These are phyloP conservation scores for Paratrypauchen microcephalus DNA, from an alignment of 2,797 vertebrate species.

Conservation along the genomic window DNA sequence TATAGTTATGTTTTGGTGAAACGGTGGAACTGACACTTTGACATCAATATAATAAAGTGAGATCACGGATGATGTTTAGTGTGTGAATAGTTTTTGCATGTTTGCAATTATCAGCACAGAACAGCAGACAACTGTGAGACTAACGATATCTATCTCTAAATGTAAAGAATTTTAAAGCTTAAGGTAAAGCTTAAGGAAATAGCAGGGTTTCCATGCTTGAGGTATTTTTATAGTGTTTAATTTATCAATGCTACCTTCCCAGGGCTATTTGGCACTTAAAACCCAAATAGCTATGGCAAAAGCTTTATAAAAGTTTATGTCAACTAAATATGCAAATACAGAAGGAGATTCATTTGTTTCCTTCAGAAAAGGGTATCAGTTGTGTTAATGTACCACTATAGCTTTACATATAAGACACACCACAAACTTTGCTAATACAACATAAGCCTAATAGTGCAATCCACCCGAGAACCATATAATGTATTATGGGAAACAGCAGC, in stretches of 20 bases:
- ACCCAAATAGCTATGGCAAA: no score
- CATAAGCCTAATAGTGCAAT: background rate
- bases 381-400: background rate
- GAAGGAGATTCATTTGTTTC: no score
- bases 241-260: no score
- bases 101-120: background rate
- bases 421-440: background rate
- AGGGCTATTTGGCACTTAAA: no score
- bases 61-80: background rate
- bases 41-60: background rate
- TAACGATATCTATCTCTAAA: background rate
- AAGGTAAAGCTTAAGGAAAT: background rate
- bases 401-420: background rate
- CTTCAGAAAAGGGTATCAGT: background rate
- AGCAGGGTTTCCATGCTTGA: background rate
- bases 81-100: background rate
- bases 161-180: background rate
- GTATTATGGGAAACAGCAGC: conserved; percentile 10
- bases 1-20: background rate
- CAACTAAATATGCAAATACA: no score
- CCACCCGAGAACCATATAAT: conserved; percentile 4
- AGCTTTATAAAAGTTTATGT: no score
- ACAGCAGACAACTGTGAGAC: background rate
- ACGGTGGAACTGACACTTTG: background rate
- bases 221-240: background rate